phyloP scores from a whole-genome alignment of 2,888 invertebrate genomes.

The Eupelmus urozonus region DNA sequence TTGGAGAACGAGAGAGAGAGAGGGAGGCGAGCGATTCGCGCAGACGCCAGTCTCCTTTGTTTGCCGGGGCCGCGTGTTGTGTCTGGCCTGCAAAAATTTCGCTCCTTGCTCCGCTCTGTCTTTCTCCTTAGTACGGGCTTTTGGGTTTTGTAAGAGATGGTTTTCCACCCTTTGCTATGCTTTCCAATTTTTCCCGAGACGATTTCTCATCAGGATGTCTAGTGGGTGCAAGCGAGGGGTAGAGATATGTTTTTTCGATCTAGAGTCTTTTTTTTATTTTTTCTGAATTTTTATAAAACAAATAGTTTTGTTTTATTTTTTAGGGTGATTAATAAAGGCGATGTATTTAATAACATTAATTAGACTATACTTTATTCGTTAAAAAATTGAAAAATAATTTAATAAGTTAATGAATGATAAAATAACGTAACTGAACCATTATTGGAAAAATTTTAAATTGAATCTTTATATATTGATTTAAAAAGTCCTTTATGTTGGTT shows the following conservation, averaged over 20 bases:
- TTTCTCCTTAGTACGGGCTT: neutral
- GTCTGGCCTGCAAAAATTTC: neutral
- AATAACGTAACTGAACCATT: no score
- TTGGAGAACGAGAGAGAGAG: neutral
- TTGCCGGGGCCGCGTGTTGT: neutral
- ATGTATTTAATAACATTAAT: no score
- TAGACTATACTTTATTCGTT: no score
- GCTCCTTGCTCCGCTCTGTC: neutral
- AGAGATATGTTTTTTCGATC: no score
- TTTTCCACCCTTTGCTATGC: neutral
- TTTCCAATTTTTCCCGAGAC: slow-evolving; percentile 20
- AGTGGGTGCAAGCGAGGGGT: neutral
- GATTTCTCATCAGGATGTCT: no score
- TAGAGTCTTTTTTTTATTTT: neutral
- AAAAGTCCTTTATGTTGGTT: no score
- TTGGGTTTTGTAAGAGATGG: no score
- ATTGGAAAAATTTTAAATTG: no score
- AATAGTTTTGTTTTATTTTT: neutral
- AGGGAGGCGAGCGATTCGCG: no score
- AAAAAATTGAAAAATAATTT: no score
- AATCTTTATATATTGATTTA: neutral
- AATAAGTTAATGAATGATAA: no score
- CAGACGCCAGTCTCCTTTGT: slow-evolving; percentile 20
- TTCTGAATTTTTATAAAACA: neutral
- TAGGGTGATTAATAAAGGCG: neutral